These are phyloP conservation scores for Aptenodytes patagonicus DNA, from an alignment of 2,113 vertebrate genomes.

Conservation along the genomic window DNA sequence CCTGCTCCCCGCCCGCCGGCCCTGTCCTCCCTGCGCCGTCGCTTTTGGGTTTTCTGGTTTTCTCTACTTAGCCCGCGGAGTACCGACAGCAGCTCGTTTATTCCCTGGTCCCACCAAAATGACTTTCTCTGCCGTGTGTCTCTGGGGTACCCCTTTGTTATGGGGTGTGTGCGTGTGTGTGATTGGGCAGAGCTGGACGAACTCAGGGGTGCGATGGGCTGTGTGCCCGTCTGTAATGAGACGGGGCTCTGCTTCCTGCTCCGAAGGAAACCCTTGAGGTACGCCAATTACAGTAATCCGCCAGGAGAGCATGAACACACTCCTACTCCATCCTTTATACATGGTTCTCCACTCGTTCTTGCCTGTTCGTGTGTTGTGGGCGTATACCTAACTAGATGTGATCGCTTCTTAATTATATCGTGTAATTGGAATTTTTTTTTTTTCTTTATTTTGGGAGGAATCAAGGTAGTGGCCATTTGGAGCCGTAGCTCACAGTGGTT, in stretches of 20 bases:
- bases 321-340: fast-evolving
- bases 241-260: no score
- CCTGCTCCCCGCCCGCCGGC: not conserved
- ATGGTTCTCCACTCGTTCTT: fast-evolving
- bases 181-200: not conserved
- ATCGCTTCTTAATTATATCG: fast-evolving
- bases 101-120: fast-evolving
- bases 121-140: not conserved
- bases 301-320: not conserved
- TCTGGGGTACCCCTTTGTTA: no score
- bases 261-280: fast-evolving
- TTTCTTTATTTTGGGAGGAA: not conserved
- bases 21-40: no score
- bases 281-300: fast-evolving
- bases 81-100: fast-evolving
- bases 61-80: fast-evolving
- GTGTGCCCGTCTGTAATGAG: no score
- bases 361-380: not conserved
- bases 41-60: not conserved
- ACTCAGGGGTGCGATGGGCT: not conserved
- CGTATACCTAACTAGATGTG: no score
- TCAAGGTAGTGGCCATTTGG: not conserved
- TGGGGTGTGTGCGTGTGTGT: fast-evolving
- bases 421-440: no score
- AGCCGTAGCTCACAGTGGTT: not conserved